These are phyloP conservation scores for Amyelois transitella DNA, from an alignment of 1,140 invertebrate species.

Conservation along the genomic window DNA sequence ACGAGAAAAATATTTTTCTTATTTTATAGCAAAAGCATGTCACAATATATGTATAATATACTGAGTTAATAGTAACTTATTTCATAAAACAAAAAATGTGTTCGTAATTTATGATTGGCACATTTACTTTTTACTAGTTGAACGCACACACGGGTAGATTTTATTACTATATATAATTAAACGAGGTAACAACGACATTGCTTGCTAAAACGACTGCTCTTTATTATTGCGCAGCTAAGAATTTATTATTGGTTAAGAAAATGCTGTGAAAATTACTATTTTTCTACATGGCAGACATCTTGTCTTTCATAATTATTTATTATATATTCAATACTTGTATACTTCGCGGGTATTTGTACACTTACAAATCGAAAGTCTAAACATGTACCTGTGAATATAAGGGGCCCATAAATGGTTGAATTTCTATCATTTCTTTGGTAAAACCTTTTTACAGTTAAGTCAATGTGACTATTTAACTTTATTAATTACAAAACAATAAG, in stretches of 20 bases:
- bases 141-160: background rate
- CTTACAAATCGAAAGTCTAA: background rate
- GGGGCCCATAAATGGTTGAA: background rate
- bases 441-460: too few relatives aligned
- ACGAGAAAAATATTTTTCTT: too few relatives aligned
- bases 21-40: too few relatives aligned
- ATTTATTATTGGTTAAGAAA: conserved; percentile 34
- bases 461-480: too few relatives aligned
- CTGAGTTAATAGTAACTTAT: background rate
- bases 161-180: conserved; percentile 11
- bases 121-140: background rate
- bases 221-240: conserved; percentile 32
- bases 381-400: background rate
- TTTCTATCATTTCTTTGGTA: too few relatives aligned
- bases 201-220: conserved; percentile 44
- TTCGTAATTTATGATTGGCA: background rate
- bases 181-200: conserved; percentile 33
- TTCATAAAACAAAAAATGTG: background rate
- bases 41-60: too few relatives aligned
- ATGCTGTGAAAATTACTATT: conserved; percentile 38
- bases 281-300: conserved; percentile 37
- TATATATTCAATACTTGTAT: background rate
- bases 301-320: conserved; percentile 15
- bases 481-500: too few relatives aligned
- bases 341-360: background rate